Base-by-base conservation (phyloP, 2,113 vertebrate genomes). In the Erythrocercus mccallii region DNA sequence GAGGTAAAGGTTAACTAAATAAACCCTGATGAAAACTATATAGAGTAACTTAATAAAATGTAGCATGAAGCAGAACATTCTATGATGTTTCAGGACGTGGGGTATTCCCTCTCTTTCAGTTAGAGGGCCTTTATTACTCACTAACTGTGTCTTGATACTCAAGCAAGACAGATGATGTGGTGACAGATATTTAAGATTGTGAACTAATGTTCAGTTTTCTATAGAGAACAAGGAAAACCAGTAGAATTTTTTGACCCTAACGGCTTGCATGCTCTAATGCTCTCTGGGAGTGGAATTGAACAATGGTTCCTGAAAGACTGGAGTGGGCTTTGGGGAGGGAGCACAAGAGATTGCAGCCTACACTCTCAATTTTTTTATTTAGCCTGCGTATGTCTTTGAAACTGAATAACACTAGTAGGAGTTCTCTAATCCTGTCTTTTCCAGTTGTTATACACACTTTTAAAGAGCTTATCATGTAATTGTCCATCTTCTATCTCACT, bases 1-100 rank as follows among this genome's bases (percentile, higher is more conserved):
- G 35, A 91, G 58, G 62, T 47, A 89, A 48, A 92, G 92, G 94
- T 95, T 95, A 96, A 91, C 74, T 61, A 96, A 95, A 96, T 90
- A 94, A 88, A 17, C 77, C 71, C 51, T 61, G 40, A 51, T 60
- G 82, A 94, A 94, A 93, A 74, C 80, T 50, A 22, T 79, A 51
- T 51, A 81, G 65, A 61, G 51, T 53, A 81, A 87, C 84, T 64
- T 79, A 92, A 94, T 82, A 95, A 94, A 94, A 95, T 33, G 42
- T 73, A 93, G 70, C 81, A 95, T 91, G 93, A 93, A 96, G 81
- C 78, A 93, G 81, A 96, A 94, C 92, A 94, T 93, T 95, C 85
- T 92, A 13, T 58, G 82, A 95, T 79, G 68, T 76, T 86, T 95
- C 72, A 73, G 68, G 91, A 82, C 21, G 19, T 1, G 7, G 86